Evolutionary conservation across 2,113 vertebrate species (phyloP), one percentile per base, ranked within the genome.

Genomic region (Cryptoleucopteryx plumbea): DNA sequence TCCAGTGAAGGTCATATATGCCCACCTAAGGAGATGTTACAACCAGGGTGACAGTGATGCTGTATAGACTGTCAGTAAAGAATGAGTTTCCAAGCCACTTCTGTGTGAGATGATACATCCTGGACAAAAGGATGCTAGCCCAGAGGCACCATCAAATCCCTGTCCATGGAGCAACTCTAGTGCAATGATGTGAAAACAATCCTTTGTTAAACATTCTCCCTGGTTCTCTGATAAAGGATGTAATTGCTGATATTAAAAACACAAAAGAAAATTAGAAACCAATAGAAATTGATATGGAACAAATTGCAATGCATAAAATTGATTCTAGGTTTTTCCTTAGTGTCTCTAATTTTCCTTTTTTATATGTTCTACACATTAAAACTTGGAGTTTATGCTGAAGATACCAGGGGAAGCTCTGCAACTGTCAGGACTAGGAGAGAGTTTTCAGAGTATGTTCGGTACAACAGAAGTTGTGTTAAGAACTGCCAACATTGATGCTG

Each of bases 101-200:
- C 29, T 29, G 1, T 40, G 18, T 34, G 38, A 88, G 22, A 14
- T 5, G 2, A 23, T 17, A 58, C 0, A 0, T 58, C 50, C 50
- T 58, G 27, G 47, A 4, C 29, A 78, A 55, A 88, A 47, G 32
- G 9, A 56, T 42, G 13, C 1, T 31, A 81, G 14, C 11, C 16
- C 27, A 68, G 73, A 66, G 31, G 23, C 22, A 53, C 4, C 14
- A 7, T 43, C 34, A 66, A 32, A 90, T 56, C 26, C 31, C 34
- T 55, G 4, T 40, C 50, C 65, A 4, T 7, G 22, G 25, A 82
- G 11, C 10, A 42, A 31, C 13, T 52, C 23, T 6, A 52, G 13
- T 23, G 8, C 34, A 73, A 56, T 0, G 2, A 61, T 13, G 1
- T 62, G 17, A 66, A 70, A 78, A 25, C 34, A 70, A 29, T 26